Evolutionary conservation across 2,797 vertebrate genomes (phyloP), one percentile per base, ranked within the genome.

Genomic region (Periparus ater): DNA sequence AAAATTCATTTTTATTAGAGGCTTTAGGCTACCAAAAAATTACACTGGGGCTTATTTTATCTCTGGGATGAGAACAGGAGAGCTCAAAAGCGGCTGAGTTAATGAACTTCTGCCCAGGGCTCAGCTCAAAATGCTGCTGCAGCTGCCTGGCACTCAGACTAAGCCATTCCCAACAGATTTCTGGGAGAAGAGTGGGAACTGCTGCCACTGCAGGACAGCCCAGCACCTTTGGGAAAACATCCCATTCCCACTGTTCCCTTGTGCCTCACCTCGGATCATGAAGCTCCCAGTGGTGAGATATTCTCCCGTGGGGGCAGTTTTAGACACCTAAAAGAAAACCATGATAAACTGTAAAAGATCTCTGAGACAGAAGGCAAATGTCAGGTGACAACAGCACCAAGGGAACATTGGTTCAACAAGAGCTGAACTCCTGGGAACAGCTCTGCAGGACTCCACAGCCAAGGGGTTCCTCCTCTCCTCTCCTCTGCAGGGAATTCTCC

Each of bases 251-350:
- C 17, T 2, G 13, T 1, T 48, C 51, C 72, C 47, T 26, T 5
- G 50, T 4, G 12, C 42, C 95, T 98, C 97, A 99, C 99, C 99
- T 99, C 99, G 98, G 96, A 99, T 99, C 99, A 99, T 99, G 98
- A 99, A 99, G 96, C 99, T 99, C 81, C 99, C 99, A 19, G 99
- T 99, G 47, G 99, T 99, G 96, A 99, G 98, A 88, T 99, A 99
- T 80, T 99, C 99, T 98, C 99, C 99, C 2, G 99, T 99, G 30
- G 99, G 99, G 38, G 99, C 99, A 1, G 99, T 99, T 97, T 99
- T 99, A 61, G 99, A 99, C 61, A 99, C 99, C 99, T 99, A 55
- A 82, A 66, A 84, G 50, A 32, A 51, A 96, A 86, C 53, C 53
- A 55, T 0, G 2, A 94, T 1, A 44, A 16, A 16, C 19, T 25